Percentiles rank a stretch among this genome's conserved stretches.
phyloP scores from a whole-genome alignment of 2,888 invertebrate genomes.

The Heliconius erato region DNA sequence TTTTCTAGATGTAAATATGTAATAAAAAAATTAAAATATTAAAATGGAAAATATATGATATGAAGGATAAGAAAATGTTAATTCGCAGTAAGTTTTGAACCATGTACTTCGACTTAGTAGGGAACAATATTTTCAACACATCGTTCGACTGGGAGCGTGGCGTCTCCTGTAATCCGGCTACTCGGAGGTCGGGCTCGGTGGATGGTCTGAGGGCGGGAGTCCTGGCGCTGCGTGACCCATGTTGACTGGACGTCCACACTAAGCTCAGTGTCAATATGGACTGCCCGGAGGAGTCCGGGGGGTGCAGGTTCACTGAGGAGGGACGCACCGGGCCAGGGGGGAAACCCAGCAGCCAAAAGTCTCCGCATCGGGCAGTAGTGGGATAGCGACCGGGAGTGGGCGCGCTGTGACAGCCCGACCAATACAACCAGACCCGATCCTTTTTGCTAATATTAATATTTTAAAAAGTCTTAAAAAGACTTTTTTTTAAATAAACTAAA shows the following conservation, averaged over 20 bases:
- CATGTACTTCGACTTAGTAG: background rate
- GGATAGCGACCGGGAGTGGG: slow-evolving; percentile 97
- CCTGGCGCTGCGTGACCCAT: slow-evolving; percentile 76
- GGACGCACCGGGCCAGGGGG: slow-evolving; percentile 99
- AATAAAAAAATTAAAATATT: background rate
- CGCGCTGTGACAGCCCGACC: slow-evolving; percentile 85
- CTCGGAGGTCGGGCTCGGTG: slow-evolving; percentile 96
- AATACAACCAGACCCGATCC: slow-evolving; percentile 80
- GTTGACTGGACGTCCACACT: slow-evolving; percentile 97
- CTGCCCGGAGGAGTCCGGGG: background rate
- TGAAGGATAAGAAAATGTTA: background rate
- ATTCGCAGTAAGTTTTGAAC: slow-evolving; percentile 1
- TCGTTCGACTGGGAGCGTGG: slow-evolving; percentile 95
- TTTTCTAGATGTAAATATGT: background rate
- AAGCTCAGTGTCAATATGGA: slow-evolving; percentile 92
- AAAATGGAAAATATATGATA: background rate
- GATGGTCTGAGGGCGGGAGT: slow-evolving; percentile 96
- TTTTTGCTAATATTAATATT: slow-evolving; percentile 64
- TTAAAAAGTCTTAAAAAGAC: no score
- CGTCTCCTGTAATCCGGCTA: slow-evolving; percentile 99
- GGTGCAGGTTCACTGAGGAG: slow-evolving; percentile 92
- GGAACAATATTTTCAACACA: background rate
- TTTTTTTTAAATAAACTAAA: background rate
- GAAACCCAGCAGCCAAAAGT: slow-evolving; percentile 99
- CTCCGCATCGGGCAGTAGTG: slow-evolving; percentile 99